Base-by-base conservation (phyloP, 2,888 invertebrate genomes). In the Chaetoderma sp. region DNA sequence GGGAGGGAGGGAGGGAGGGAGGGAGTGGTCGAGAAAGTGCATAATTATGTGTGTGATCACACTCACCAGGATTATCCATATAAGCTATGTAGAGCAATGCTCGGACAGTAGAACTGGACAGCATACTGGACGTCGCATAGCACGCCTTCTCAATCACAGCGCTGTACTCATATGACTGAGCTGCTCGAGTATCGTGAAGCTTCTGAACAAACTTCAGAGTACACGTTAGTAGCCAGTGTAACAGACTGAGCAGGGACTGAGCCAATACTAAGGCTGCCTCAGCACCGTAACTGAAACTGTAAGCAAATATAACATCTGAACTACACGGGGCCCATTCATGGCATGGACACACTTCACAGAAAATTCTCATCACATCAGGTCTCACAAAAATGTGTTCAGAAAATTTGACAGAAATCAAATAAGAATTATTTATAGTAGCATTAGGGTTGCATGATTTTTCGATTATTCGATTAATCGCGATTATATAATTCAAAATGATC, bases 191-290 rank as follows among this genome's bases (percentile, higher is more conserved):
- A 33, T 86, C 86, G 49, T 76, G 77, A 32, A 83, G 66, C 62
- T 77, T 78, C 67, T 83, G 82, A 18, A 86, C 73, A 16, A 82
- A 83, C 65, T 81, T 82, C 32, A 78, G 74, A 57, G 84, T 75
- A 55, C 82, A 79, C 36, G 82, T 77, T 32, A 83, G 74, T 13
- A 85, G 70, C 78, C 87, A 84, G 67, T 82, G 78, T 1, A 86
- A 92, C 45, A 94, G 90, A 0, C 93, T 92, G 18, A 95, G 77
- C 55, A 83, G 61, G n/a, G 78, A 72, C 25, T 76, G 91, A 0
- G 95, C 93, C 33, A 88, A 72, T n/a, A 94, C 86, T 18, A 94
- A 90, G 75, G 93, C 92, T 86, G 96, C 95, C 83, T 96, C 96
- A 62, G 94, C 91, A 87, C 95, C 95, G 49, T 75, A 78, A 52